Base-by-base conservation (phyloP, 1,140 invertebrate genomes). In the Berghia stephanieae region DNA sequence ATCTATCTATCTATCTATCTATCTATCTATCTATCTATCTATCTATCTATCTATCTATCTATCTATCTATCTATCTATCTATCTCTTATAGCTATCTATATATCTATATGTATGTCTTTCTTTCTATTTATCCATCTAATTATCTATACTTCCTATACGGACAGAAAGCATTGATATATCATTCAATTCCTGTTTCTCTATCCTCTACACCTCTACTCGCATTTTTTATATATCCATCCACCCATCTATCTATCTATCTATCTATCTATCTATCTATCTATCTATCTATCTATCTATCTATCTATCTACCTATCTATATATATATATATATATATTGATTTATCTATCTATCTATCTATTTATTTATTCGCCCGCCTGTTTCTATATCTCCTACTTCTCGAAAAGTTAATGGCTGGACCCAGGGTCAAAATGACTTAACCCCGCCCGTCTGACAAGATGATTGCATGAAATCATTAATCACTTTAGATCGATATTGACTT, bases 241-340 rank as follows among this genome's bases (percentile, higher is more conserved):
- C n/a, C n/a, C n/a, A n/a, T n/a, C n/a, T n/a, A n/a, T n/a, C n/a
- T 66, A 31, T 34, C 24, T 66, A 16, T 34, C 63, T 34, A 13
- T 66, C 24, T 66, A 16, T 8, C 27, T 31, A 8, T 66, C 5
- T 3, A 38, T 4, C 8, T 66, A 13, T 66, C 8, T 66, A 18
- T 66, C 8, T 66, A 18, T 18, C 63, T 66, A 27, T 60, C 63
- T 66, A 38, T 66, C 24, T 66, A 38, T 66, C 57, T n/a, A n/a
- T n/a, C n/a, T n/a, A n/a, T n/a, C n/a, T n/a, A n/a, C n/a, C n/a
- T n/a, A n/a, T n/a, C n/a, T n/a, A n/a, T n/a, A n/a, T n/a, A n/a
- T n/a, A n/a, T n/a, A n/a, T n/a, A n/a, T n/a, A n/a, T n/a, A n/a
- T n/a, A n/a, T n/a, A n/a, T n/a, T n/a, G n/a, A n/a, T n/a, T n/a